Evolutionary conservation across 2,113 vertebrate genomes (phyloP), one percentile per base, ranked within the genome.

Genomic region (Seriola dumerili): DNA sequence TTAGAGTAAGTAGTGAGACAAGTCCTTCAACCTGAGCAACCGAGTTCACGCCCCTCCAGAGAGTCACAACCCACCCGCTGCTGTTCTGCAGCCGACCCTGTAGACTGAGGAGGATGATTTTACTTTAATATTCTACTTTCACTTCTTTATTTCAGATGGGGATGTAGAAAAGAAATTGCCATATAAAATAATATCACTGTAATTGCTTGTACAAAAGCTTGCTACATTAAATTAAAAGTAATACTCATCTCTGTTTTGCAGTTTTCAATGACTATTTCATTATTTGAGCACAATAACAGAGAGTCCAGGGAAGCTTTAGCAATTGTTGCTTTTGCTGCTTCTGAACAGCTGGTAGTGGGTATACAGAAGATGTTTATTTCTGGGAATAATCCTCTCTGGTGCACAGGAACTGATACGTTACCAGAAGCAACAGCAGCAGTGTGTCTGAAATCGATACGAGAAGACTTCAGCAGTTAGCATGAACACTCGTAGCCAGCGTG

Each of bases 381-480:
- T 83, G 79, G 85, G 67, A 80, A 80, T 46, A 61, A 73, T 69
- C 74, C 65, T 72, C 70, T 69, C 50, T 21, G 36, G 32, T 70
- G 72, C 62, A 48, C 42, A 63, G 72, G 71, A 87, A 54, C 71
- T 69, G 58, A 82, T 79, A 76, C 5, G 6, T 85, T 80, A 76
- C 62, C 78, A 82, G 44, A 61, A 76, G 79, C 72, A 83, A 23
- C 81, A 76, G 62, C 81, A 76, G 76, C 67, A 72, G 73, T 21
- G 71, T 67, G 65, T 76, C 72, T 72, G 76, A 80, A 75, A 87
- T 82, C 66, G 65, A 73, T 62, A 77, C 52, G 48, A 52, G 69
- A 54, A 58, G 64, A 66, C 64, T 59, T 69, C 50, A 23, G 64
- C 42, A 54, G 76, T 66, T 54, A 25, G 46, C 66, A 36, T 23